Evolutionary conservation across 2,797 vertebrate species (phyloP).

Genomic region (Pantherophis vulpinus): DNA sequence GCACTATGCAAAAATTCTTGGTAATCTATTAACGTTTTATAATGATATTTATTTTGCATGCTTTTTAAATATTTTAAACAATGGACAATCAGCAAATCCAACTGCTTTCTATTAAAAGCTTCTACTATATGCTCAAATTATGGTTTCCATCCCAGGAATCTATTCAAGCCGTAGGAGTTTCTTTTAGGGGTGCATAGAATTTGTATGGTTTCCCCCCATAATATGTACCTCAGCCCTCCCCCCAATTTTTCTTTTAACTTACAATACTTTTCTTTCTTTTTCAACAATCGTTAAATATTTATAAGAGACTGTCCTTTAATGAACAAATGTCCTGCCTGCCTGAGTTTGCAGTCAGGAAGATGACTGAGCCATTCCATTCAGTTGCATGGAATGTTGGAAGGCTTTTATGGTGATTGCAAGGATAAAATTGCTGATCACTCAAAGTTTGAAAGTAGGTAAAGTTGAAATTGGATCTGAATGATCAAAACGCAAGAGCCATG

Average conservation of each 20-base stretch:
- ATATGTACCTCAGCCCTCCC: not conserved
- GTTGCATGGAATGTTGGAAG: not conserved
- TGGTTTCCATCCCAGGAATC: not conserved
- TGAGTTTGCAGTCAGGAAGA: not conserved
- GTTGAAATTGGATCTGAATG: not conserved
- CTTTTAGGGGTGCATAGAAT: not conserved
- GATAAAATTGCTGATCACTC: not conserved
- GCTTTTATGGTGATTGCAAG: not conserved
- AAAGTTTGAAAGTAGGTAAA: not conserved
- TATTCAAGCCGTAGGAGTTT: not conserved
- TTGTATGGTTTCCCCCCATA: not conserved
- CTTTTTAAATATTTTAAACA: not conserved
- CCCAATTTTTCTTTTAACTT: not conserved
- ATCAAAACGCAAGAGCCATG: not conserved
- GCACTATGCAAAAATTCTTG: not conserved
- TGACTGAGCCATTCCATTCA: not conserved
- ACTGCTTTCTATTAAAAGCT: not conserved
- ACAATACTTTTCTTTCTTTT: not conserved
- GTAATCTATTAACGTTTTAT: not conserved
- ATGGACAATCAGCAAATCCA: not conserved
- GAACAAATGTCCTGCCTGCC: not conserved
- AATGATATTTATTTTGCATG: not conserved
- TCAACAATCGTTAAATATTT: not conserved
- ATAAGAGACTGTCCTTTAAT: not conserved
- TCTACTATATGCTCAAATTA: not conserved